A percentile compares a stretch with the other conserved stretches of the same genome.
phyloP scores from a whole-genome alignment of 2,797 vertebrate genomes.

The Rhynchonycteris naso region DNA sequence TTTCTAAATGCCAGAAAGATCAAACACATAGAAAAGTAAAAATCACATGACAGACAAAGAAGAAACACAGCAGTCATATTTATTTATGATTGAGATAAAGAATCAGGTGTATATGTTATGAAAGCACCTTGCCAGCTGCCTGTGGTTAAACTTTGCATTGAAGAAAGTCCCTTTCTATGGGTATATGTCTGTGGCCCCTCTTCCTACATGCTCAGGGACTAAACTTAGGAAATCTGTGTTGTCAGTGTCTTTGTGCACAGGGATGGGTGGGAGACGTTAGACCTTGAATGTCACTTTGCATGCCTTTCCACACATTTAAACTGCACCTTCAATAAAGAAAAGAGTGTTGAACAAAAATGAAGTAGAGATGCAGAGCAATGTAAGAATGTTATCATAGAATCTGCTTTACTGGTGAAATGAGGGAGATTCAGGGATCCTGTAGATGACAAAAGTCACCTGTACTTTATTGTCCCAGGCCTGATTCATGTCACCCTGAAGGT shows the following conservation, averaged over 20 bases:
- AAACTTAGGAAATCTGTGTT: background rate
- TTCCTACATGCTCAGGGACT: background rate
- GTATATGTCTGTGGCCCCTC: fast-evolving
- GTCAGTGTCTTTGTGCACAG: fast-evolving
- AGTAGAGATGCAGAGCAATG: background rate
- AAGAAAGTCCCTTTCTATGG: background rate
- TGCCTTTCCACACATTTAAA: no score
- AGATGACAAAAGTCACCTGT: no score
- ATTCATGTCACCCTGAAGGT: fast-evolving
- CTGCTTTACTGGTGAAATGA: no score
- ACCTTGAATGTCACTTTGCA: fast-evolving
- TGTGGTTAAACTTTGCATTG: fast-evolving
- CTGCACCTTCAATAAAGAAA: background rate
- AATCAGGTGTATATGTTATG: fast-evolving
- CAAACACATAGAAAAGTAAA: background rate
- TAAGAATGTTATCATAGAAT: fast-evolving
- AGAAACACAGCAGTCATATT: background rate
- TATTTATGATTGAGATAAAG: background rate
- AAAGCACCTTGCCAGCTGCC: no score
- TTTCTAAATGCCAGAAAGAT: background rate
- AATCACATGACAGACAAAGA: fast-evolving
- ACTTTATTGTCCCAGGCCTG: fast-evolving
- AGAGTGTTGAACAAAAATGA: background rate
- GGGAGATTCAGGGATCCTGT: background rate
- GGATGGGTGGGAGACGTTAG: background rate